These are phyloP conservation scores for Camponotus floridanus DNA, from an alignment of 1,140 invertebrate genomes.

Conservation along the genomic window DNA sequence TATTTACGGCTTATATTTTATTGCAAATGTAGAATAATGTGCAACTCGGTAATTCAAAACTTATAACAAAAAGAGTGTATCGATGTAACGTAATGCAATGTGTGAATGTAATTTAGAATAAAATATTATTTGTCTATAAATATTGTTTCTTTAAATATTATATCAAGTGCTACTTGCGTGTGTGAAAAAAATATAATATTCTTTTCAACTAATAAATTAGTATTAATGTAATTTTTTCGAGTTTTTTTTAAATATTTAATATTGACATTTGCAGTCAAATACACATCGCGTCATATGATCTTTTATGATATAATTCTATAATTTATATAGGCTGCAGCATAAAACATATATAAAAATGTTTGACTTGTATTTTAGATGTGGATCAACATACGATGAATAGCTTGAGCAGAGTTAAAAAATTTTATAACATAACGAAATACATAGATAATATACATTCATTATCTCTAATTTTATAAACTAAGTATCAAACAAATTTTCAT, in stretches of 20 bases:
- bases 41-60: background rate
- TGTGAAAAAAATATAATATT: background rate
- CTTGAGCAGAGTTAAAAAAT: background rate
- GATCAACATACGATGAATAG: background rate
- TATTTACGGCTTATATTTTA: conserved; percentile 2
- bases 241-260: background rate
- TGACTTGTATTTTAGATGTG: background rate
- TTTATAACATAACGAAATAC: no score
- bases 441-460: background rate
- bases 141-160: background rate
- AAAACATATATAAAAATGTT: no score
- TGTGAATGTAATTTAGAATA: conserved; percentile 5
- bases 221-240: background rate
- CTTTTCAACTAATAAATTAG: background rate
- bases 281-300: background rate
- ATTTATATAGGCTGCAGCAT: background rate
- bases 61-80: background rate
- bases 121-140: background rate
- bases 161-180: background rate
- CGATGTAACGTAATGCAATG: background rate
- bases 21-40: background rate
- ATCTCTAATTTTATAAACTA: background rate
- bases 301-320: background rate
- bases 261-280: background rate
- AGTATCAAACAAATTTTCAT: no score